Conservation (phyloP, 2,113 vertebrate genomes). For the Phyllostomus hastatus region DNA sequence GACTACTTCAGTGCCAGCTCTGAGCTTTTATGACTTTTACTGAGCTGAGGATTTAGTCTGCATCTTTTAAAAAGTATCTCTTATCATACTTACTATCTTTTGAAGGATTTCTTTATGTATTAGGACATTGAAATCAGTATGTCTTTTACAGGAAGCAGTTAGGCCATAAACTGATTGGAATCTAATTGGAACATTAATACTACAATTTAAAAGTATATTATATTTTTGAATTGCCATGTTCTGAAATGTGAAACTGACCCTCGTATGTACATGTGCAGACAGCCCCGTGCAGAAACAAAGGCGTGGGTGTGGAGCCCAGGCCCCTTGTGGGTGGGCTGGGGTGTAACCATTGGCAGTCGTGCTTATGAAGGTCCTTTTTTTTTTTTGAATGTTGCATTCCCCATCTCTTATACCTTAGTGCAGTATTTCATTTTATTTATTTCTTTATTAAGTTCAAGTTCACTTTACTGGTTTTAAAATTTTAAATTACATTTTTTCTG, state of each 20-base stretch:
- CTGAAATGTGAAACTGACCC: neutral
- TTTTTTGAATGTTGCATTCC: neutral
- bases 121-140: neutral
- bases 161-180: neutral
- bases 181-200: neutral
- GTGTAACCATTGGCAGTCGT: neutral
- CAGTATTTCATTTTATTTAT: neutral
- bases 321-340: neutral
- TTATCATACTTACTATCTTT: neutral
- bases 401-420: neutral
- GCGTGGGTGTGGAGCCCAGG: fast-evolving
- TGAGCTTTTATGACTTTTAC: neutral
- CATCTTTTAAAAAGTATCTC: neutral
- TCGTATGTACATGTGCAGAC: fast-evolving
- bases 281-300: fast-evolving
- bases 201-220: neutral
- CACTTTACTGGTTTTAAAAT: neutral
- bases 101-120: neutral
- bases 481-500: neutral
- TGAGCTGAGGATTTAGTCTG: neutral
- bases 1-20: neutral
- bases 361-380: neutral
- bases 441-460: neutral
- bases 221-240: neutral
- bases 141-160: neutral